These are phyloP conservation scores for Apis cerana DNA, from an alignment of 1,140 invertebrate genomes.

Conservation along the genomic window DNA sequence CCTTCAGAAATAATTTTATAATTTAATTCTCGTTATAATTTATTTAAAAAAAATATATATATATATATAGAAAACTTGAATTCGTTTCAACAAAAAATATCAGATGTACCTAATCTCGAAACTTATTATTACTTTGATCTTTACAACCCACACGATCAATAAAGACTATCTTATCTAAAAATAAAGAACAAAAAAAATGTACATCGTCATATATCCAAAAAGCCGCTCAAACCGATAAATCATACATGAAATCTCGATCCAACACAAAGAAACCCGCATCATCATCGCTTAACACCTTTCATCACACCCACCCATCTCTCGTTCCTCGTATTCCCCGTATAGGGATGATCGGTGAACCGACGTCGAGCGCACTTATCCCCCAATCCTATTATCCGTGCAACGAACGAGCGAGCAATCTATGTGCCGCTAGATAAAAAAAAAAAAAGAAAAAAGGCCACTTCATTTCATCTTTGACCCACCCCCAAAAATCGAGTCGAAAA, in stretches of 20 bases:
- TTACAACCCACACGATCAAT: too few relatives aligned
- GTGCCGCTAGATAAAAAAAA: slow-evolving; percentile 4
- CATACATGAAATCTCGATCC: neutral
- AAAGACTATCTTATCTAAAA: neutral
- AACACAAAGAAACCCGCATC: too few relatives aligned
- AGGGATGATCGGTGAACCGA: neutral
- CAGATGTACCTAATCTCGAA: too few relatives aligned
- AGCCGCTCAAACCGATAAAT: neutral
- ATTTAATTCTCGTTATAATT: too few relatives aligned
- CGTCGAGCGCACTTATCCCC: slow-evolving; percentile 18
- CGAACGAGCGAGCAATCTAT: neutral
- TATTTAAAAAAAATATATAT: too few relatives aligned
- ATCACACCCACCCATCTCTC: too few relatives aligned
- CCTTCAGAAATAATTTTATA: too few relatives aligned
- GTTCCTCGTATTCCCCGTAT: neutral
- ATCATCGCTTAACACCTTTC: neutral
- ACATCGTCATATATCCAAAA: neutral
- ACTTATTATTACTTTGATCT: too few relatives aligned
- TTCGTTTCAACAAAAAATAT: too few relatives aligned
- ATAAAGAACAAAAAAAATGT: neutral
- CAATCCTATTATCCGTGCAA: slow-evolving; percentile 26
- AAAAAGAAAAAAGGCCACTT: neutral
- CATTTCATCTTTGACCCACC: neutral
- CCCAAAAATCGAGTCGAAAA: neutral
- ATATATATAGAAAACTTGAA: too few relatives aligned